Base-by-base conservation (phyloP, 2,797 vertebrate genomes). In the Australoheros facetus region DNA sequence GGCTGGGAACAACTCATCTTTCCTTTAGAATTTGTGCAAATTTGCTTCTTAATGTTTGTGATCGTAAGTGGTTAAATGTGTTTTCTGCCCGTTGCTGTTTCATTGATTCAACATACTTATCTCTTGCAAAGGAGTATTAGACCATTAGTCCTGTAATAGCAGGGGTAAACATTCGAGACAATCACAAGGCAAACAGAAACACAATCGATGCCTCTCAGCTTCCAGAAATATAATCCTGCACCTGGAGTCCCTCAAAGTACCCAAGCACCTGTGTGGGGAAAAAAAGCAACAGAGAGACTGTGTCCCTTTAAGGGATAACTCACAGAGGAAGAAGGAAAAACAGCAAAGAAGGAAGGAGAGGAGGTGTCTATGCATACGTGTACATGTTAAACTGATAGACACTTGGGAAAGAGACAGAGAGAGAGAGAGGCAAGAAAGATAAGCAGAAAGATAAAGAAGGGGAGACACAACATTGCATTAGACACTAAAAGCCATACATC, bases 401-500 rank as follows among this genome's bases (percentile, higher is more conserved):
- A 91, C 73, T 90, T 86, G 84, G 77, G 85, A 84, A 76, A 84
- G 82, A 89, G 69, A 85, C 13, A 78, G 75, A 79, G 59, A 84
- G 77, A 70, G 42, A 83, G 54, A 75, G 53, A 69, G 75, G 71
- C 83, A 60, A 85, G 82, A 90, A 81, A 87, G 86, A 92, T 89
- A 85, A 86, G 89, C 87, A 85, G 78, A 80, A 77, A 91, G 85
- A 87, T 73, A 91, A 87, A 92, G 81, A 86, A 45, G 19, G 81
- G 87, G 84, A 91, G 87, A 91, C 85, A 87, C 89, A 91, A 87
- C 90, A 92, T 90, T 93, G 91, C 91, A 93, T 94, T 94, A 95
- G 90, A 90, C 92, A 91, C 93, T 93, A 91, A 94, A 91, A 94
- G 93, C 91, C 87, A 91, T 91, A 91, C 92, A 91, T 91, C 58